Base-by-base conservation (phyloP, 2,888 invertebrate species). In the Chrysolina haemoptera region DNA sequence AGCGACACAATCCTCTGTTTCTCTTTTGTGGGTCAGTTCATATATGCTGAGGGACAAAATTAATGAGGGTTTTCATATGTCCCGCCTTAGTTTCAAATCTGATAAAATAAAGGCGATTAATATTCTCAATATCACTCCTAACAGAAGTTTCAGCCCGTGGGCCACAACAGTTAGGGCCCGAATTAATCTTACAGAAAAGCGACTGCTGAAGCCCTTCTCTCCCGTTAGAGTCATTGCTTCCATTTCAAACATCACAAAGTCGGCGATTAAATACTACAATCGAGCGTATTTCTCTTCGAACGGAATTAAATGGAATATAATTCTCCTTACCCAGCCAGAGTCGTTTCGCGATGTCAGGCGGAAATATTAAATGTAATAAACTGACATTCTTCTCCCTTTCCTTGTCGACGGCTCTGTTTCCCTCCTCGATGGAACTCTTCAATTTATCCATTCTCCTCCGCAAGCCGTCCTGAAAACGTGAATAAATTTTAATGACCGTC, bases 311-410 rank as follows among this genome's bases (percentile, higher is more conserved):
- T 53, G 18, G 43, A 50, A 22, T 40, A 9, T 27, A 66, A 35
- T 20, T 18, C 40, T 62, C 53, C 92, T 90, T 89, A 95, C 96
- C 97, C 80, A 96, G 89, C 98, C 98, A 98, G 62, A 98, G 90
- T 75, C 96, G 92, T 87, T 96, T 96, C 4, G 98, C 98, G 80
- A 98, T 97, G 86, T 96, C 95, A 41, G 97, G 96, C 16, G 98
- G 98, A 86, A 98, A 98, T 89, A 98, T 97, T 85, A 97, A 91
- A 88, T 97, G 96, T 68, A 98, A 90, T 10, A 98, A 91, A 81
- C 97, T 96, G 84, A 98, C 97, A 85, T 98, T 98, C 89, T 97
- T 98, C 88, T 96, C 95, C 78, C 97, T 90, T 86, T 98, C 98
- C 81, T 95, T 94, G 84, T 96, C 96, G 0, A 98, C 98, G 0